Base-by-base conservation (phyloP, 2,113 vertebrate genomes). In the Hepsetus odoe region DNA sequence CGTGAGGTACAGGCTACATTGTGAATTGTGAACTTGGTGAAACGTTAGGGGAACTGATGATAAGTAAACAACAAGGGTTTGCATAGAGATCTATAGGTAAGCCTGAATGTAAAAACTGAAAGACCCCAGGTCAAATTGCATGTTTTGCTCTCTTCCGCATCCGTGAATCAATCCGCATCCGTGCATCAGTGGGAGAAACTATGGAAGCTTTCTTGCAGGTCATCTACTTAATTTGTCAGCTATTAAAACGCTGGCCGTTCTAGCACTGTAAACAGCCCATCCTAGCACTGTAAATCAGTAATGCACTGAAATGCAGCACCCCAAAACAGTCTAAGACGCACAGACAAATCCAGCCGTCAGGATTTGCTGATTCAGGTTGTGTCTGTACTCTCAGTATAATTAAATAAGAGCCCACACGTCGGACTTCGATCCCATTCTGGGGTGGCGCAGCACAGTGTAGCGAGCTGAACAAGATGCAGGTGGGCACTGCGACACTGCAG, bases 331-430 rank as follows among this genome's bases (percentile, higher is more conserved):
- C 22, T 0, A 7, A 13, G 38, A 2, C 20, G 5, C 30, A 35
- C n/a, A 20, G 22, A 26, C 22, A n/a, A 6, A 40, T 32, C 49
- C 40, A 24, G 42, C 13, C 28, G 62, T 40, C 22, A 51, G 53
- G 24, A 77, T 58, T 8, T 65, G 72, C 76, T 81, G 72, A 82
- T 20, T 82, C 51, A 74, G 24, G 26, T 56, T 32, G 49, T 44
- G 55, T 77, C 51, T 77, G 74, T 32, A 42, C 46, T 79, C 20
- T 61, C 32, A 79, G 42, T 24, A 3, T 55, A 58, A 81, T 77
- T 4, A 70, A 74, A 81, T 66, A 59, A 74, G 8, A 79, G 73
- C 32, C 32, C 20, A 42, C 51, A n/a, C 56, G 20, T 30, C 18
- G 8, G 24, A 38, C 49, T 62, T 76, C 22, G 10, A 59, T 42